A percentile compares a stretch with the other conserved stretches of the same genome.
These are phyloP conservation scores for Arbacia lixula DNA, from an alignment of 53 echinoderm and acorn worm genomes.

Conservation along the genomic window DNA sequence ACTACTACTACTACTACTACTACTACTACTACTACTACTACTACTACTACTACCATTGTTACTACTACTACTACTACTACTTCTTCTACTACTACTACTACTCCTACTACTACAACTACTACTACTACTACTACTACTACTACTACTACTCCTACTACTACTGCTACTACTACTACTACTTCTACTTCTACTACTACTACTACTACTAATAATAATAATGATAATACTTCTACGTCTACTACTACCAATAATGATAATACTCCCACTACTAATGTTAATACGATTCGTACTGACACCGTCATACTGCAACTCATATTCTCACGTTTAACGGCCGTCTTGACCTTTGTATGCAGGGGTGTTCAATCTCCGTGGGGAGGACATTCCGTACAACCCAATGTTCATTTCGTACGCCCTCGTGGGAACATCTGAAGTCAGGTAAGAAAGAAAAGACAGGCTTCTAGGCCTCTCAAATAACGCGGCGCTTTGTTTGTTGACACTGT, in stretches of 20 bases:
- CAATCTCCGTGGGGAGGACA: constrained; percentile 81
- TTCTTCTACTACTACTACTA: too few relatives aligned
- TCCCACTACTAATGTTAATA: background rate
- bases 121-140: background rate
- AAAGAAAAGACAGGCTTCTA: too few relatives aligned
- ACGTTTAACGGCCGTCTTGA: background rate
- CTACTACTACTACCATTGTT: background rate
- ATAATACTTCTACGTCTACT: background rate
- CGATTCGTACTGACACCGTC: background rate
- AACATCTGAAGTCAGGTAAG: constrained; percentile 71
- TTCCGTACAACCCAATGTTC: constrained; percentile 85
- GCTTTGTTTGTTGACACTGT: too few relatives aligned
- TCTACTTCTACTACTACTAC: background rate
- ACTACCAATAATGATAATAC: background rate
- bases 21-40: background rate
- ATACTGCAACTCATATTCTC: background rate
- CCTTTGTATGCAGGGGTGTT: constrained; percentile 72
- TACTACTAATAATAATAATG: background rate
- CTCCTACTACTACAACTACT: background rate
- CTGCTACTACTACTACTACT: background rate
- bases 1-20: background rate
- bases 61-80: background rate
- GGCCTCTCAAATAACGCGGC: too few relatives aligned
- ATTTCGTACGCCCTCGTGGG: constrained; percentile 80
- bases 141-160: background rate